A percentile compares a stretch with the other conserved stretches of the same genome.
These are phyloP conservation scores for Anguilla obscura DNA, from an alignment of 2,797 vertebrate species.

Conservation along the genomic window DNA sequence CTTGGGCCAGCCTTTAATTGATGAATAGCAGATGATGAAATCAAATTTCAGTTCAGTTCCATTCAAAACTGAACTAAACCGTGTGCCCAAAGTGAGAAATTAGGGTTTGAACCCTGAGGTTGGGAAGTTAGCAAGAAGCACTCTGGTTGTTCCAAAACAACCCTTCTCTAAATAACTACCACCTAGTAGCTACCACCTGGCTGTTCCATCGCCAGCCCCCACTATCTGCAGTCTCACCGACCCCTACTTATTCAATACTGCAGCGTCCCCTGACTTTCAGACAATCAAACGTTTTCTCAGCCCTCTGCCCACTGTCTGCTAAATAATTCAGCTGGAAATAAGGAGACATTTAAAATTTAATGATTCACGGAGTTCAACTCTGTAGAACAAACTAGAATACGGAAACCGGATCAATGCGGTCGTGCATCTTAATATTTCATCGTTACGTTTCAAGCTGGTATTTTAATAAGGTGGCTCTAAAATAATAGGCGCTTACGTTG, in stretches of 20 bases:
- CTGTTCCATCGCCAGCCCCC: background rate
- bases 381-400: slow-evolving; percentile 66
- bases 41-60: background rate
- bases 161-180: background rate
- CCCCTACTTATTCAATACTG: slow-evolving; percentile 32
- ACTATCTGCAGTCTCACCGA: background rate
- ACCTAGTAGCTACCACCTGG: background rate
- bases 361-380: slow-evolving; percentile 63
- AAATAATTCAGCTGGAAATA: slow-evolving; percentile 77
- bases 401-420: slow-evolving; percentile 51
- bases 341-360: slow-evolving; percentile 76
- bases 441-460: slow-evolving; percentile 52
- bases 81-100: background rate
- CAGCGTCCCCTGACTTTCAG: slow-evolving; percentile 26
- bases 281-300: slow-evolving; percentile 51
- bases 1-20: background rate
- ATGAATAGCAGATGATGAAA: background rate
- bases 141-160: background rate
- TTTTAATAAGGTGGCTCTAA: slow-evolving; percentile 54
- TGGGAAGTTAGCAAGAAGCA: background rate
- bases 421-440: slow-evolving; percentile 44
- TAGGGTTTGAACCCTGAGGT: background rate
- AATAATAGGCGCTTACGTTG: slow-evolving; percentile 37
- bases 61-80: background rate
- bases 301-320: slow-evolving; percentile 65